Base-by-base conservation (phyloP, 2,888 invertebrate genomes). In the Cheilosia scutellata region DNA sequence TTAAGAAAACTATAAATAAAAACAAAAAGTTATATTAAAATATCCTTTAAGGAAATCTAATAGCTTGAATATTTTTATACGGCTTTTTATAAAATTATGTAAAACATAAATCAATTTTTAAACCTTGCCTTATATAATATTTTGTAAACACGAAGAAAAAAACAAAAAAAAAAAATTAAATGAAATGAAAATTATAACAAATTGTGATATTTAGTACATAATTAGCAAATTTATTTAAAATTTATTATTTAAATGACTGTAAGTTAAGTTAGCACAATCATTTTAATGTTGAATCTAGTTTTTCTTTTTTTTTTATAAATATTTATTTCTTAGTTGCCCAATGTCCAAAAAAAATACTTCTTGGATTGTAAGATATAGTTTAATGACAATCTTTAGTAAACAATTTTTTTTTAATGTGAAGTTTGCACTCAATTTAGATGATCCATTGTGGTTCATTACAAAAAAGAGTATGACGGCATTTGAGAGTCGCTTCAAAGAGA, bases 1-100 rank as follows among this genome's bases (percentile, higher is more conserved):
- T 68, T 63, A 74, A 74, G 11, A 51, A 63, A 40, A 63, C 49
- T n/a, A 55, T n/a, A 58, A 33, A 20, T 33, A 62, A 55, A 53
- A 5, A 16, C 37, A 42, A 9, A 13, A 87, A 84, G 84, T 88
- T 89, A 88, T 90, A 88, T 88, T 87, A 87, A 72, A 77, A 87
- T 88, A 79, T 88, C 88, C 82, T 90, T 89, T 89, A 88, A 90
- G 90, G 88, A 89, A 87, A 88, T 88, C 82, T 88, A 86, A 88
- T 86, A 80, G 86, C 84, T 86, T 80, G 58, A 65, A 87, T 88
- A 88, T 87, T 83, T 87, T 88, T 89, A 89, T 90, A 90, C 88
- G 63, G 90, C 86, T 86, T 86, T 90, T 90, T 90, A 89, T 90
- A 89, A 42, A 40, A 75, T 71, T 57, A 72, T 70, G 57, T 76